A percentile compares a stretch with the other conserved stretches of the same genome.
These are phyloP conservation scores for Ellobium chinense DNA, from an alignment of 2,888 invertebrate genomes.

Conservation along the genomic window DNA sequence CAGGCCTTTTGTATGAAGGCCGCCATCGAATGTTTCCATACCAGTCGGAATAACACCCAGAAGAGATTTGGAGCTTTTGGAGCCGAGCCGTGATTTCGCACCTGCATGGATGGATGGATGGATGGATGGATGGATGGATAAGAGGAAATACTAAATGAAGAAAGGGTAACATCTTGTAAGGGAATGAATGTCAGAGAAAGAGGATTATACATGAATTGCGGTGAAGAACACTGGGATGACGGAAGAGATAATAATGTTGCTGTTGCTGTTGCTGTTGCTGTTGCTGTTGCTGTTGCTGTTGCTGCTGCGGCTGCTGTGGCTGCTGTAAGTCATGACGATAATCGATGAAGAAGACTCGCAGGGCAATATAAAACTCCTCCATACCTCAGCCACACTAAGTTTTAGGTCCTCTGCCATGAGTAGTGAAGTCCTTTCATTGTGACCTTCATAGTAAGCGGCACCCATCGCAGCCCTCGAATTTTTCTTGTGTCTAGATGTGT, in stretches of 20 bases:
- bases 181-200: no score
- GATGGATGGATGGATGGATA: neutral
- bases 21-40: slow-evolving; percentile 21
- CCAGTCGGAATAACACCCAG: neutral
- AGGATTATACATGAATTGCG: no score
- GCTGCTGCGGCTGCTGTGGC: neutral
- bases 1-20: slow-evolving; percentile 46
- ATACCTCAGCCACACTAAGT: slow-evolving; percentile 22
- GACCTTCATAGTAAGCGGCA: neutral
- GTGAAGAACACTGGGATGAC: no score
- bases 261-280: neutral
- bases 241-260: no score
- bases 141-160: no score
- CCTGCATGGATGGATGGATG: neutral
- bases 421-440: slow-evolving; percentile 15
- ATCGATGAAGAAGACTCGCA: neutral
- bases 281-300: neutral
- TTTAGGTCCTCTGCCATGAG: slow-evolving; percentile 8
- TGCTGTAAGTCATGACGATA: neutral
- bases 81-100: neutral
- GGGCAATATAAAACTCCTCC: neutral
- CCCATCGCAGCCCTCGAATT: no score
- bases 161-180: no score
- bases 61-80: slow-evolving; percentile 3
- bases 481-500: no score